Evolutionary conservation across 2,113 vertebrate genomes (phyloP), one percentile per base, ranked within the genome.

Genomic region (Microtus richardsoni): DNA sequence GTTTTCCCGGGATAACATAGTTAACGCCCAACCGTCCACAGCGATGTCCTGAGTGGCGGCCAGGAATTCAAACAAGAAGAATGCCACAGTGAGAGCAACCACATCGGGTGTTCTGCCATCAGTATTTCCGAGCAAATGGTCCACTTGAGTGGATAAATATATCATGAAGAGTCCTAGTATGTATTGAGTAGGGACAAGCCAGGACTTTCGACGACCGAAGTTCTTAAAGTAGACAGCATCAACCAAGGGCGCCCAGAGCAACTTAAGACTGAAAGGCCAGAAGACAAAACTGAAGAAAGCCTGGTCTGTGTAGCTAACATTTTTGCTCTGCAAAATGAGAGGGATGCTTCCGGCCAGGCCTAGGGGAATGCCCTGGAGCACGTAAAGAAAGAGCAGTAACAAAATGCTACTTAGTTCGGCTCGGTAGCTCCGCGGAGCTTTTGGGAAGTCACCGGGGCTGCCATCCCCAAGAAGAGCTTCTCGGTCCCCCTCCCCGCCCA

Each of bases 41-140:
- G 99, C 99, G 28, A 99, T 99, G 98, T 99, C 99, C 98, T 99
- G 99, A 12, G 99, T 99, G n/a, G 99, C 99, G 4, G 99, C 99
- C 96, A 99, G 98, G 96, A 99, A 99, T 85, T 99, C 99, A 73
- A 99, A 99, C 98, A 99, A 97, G 94, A 99, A 99, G 98, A 99
- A 99, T 33, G 99, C 98, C 13, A 97, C 98, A 0, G 99, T 99
- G 58, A 99, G 98, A 0, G 98, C 98, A 24, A 99, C 44, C 77
- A 99, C 98, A 11, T 99, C 98, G 0, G 99, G 99, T 70, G 98
- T 97, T 1, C 94, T 97, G 86, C 97, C 98, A 17, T 98, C 98
- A 0, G 95, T 93, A 70, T 99, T 98, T 6, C 98, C 98, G 89
- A 99, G 99, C 96, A 99, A 96, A 21, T 79, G 87, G 77, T 99